phyloP scores from a whole-genome alignment of 2,797 vertebrate species.

The Chelonia mydas region DNA sequence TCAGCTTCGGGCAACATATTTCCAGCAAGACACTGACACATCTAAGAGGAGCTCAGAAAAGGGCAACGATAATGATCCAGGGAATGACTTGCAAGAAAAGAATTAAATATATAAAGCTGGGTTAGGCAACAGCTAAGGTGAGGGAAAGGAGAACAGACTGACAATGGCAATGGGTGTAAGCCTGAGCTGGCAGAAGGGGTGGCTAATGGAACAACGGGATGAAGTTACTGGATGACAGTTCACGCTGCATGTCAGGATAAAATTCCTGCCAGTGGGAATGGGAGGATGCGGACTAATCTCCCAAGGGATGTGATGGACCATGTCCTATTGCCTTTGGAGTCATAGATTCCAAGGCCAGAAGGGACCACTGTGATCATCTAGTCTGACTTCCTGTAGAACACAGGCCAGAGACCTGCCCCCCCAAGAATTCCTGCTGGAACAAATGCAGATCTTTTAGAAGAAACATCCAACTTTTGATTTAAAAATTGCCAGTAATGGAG shows the following conservation, averaged over 20 bases:
- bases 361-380: not conserved
- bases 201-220: not conserved
- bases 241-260: not conserved
- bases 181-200: not conserved
- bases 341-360: not conserved
- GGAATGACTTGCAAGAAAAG: constrained; percentile 1
- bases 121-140: not conserved
- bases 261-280: not conserved
- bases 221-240: not conserved
- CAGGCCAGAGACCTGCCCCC: not conserved
- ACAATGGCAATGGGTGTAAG: not conserved
- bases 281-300: not conserved
- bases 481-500: not conserved
- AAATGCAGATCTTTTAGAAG: too few species aligned
- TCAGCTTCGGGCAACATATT: constrained; percentile 31
- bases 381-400: too few species aligned
- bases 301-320: not conserved
- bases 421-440: not conserved
- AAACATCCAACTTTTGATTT: not conserved
- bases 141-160: not conserved
- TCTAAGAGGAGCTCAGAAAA: not conserved
- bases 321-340: not conserved
- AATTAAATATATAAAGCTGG: not conserved
- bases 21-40: not conserved
- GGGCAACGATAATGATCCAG: not conserved